Percentiles rank a stretch among this genome's conserved stretches.
phyloP scores from a whole-genome alignment of 2,797 vertebrate species.

The Bovichtus diacanthus region DNA sequence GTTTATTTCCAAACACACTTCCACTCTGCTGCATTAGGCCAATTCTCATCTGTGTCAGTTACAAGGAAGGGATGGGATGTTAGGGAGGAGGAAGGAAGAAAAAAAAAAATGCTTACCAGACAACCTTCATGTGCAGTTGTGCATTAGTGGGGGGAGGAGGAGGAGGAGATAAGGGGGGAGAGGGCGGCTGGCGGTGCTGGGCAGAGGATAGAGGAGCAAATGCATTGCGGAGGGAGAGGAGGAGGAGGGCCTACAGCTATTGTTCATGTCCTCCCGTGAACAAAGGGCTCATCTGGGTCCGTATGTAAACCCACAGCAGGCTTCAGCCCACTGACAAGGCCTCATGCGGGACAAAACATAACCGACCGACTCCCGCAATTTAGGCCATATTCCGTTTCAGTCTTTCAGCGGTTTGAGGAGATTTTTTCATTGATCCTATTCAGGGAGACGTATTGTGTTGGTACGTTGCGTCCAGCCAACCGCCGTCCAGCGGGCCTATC shows the following conservation, averaged over 20 bases:
- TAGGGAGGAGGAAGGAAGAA: conserved; percentile 59
- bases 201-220: conserved; percentile 82
- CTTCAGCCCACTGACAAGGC: conserved; percentile 82
- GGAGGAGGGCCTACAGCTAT: conserved; percentile 88
- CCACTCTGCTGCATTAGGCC: conserved; percentile 72
- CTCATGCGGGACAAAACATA: conserved; percentile 82
- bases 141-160: conserved; percentile 70
- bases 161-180: conserved; percentile 39
- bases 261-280: conserved; percentile 88
- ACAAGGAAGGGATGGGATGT: conserved; percentile 62
- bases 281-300: conserved; percentile 87
- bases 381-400: conserved; percentile 45
- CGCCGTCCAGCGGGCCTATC: conserved; percentile 78
- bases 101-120: conserved; percentile 79
- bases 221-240: conserved; percentile 81
- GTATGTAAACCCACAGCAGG: conserved; percentile 84
- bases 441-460: conserved; percentile 76
- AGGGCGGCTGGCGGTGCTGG: conserved; percentile 78
- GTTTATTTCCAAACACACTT: conserved; percentile 59
- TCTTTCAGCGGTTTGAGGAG: conserved; percentile 52
- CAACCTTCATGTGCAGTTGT: conserved; percentile 81
- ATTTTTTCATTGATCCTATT: conserved; percentile 70
- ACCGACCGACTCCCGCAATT: conserved; percentile 70
- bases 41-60: conserved; percentile 82
- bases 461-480: conserved; percentile 75